These are phyloP conservation scores for Rhabditophanes sp. DNA, from an alignment of 2,888 invertebrate genomes.

Conservation along the genomic window DNA sequence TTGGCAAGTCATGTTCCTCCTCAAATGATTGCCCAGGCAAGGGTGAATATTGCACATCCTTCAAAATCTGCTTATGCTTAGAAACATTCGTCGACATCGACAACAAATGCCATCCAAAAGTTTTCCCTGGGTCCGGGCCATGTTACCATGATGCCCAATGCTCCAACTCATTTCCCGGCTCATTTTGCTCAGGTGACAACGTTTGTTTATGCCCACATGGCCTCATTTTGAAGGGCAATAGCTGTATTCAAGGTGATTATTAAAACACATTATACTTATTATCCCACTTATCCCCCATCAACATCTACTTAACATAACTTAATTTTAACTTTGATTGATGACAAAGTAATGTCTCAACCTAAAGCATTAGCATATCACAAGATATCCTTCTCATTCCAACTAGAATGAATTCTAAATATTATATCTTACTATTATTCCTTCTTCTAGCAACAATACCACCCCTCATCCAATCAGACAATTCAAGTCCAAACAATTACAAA, in stretches of 20 bases:
- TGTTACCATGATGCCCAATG: constrained; percentile 37
- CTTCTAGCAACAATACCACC: too few relatives aligned
- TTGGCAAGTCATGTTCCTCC: constrained; percentile 24
- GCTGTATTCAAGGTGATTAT: constrained; percentile 16
- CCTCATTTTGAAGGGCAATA: constrained; percentile 21
- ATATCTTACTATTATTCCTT: too few relatives aligned
- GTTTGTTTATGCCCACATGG: constrained; percentile 33
- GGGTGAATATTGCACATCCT: constrained; percentile 33
- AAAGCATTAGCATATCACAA: background rate
- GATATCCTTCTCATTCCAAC: constrained; percentile 2
- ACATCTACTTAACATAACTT: background rate
- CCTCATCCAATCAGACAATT: too few relatives aligned
- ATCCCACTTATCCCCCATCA: background rate
- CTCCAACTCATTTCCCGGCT: constrained; percentile 28
- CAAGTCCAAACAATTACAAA: too few relatives aligned
- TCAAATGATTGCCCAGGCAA: constrained; percentile 27
- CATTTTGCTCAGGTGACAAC: constrained; percentile 22
- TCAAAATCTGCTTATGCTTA: constrained; percentile 29
- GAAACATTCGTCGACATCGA: constrained; percentile 26
- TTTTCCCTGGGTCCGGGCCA: constrained; percentile 35
- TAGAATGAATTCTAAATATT: too few relatives aligned
- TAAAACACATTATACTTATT: background rate
- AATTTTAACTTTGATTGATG: background rate
- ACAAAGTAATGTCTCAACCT: background rate
- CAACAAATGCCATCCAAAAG: constrained; percentile 24